phyloP scores from a whole-genome alignment of 2,888 invertebrate species.

The Actias luna region DNA sequence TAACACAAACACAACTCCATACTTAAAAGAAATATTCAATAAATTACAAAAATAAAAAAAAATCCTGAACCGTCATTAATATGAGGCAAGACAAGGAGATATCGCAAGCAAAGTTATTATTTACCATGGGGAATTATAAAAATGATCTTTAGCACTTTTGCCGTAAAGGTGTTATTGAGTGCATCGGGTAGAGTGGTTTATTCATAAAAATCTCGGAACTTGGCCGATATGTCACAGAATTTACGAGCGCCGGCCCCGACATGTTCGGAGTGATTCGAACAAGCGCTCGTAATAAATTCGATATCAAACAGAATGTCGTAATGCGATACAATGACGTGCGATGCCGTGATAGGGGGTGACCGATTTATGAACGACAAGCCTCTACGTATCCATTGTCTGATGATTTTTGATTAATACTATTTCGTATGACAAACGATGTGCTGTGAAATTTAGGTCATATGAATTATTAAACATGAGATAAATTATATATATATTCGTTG shows the following conservation, averaged over 20 bases:
- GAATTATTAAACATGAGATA: not conserved
- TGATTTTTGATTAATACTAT: constrained; percentile 21
- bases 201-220: constrained; percentile 64
- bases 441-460: not conserved
- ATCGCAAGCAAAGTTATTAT: constrained; percentile 44
- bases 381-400: constrained; percentile 8
- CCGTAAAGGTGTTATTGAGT: constrained; percentile 38
- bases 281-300: constrained; percentile 67
- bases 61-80: constrained; percentile 63
- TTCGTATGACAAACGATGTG: constrained; percentile 21
- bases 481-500: not conserved
- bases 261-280: constrained; percentile 66
- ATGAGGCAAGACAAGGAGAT: constrained; percentile 61
- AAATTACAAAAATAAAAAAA: constrained; percentile 71
- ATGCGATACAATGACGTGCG: constrained; percentile 67
- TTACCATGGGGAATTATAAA: constrained; percentile 32
- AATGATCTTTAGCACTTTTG: constrained; percentile 40
- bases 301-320: constrained; percentile 76
- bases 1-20: constrained; percentile 44
- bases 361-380: constrained; percentile 64
- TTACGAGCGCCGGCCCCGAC: constrained; percentile 72
- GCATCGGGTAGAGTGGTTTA: constrained; percentile 41
- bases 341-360: constrained; percentile 59
- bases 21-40: constrained; percentile 59
- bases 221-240: constrained; percentile 73